These are phyloP conservation scores for Polyommatus icarus DNA, from an alignment of 2,888 invertebrate genomes.

Conservation along the genomic window DNA sequence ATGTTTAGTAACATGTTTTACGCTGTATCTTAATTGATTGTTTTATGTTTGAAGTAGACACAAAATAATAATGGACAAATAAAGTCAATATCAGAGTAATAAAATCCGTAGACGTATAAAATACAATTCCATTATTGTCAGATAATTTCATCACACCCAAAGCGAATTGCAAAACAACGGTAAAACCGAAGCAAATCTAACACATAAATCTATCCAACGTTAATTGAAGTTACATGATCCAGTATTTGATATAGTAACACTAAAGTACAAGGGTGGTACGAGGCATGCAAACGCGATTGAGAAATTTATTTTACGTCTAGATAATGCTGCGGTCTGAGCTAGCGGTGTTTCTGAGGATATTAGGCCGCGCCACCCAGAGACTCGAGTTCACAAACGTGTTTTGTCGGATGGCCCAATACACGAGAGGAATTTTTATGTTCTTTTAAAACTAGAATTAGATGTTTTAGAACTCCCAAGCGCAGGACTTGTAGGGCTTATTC, in stretches of 20 bases:
- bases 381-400: slow-evolving; percentile 63
- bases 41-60: not conserved
- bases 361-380: slow-evolving; percentile 62
- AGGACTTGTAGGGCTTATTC: not conserved
- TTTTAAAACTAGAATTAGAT: not conserved
- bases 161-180: slow-evolving; percentile 15
- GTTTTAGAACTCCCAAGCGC: not conserved
- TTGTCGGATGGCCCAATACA: slow-evolving; percentile 48
- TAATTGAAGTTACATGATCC: slow-evolving; percentile 28
- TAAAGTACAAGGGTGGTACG: slow-evolving; percentile 13
- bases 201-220: slow-evolving; percentile 24
- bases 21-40: not conserved
- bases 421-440: slow-evolving; percentile 32
- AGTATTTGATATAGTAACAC: slow-evolving; percentile 23
- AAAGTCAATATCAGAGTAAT: not conserved
- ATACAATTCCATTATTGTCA: not conserved
- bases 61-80: not conserved
- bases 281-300: slow-evolving; percentile 29
- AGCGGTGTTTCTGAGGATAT: slow-evolving; percentile 50
- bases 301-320: slow-evolving; percentile 26
- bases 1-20: too few species aligned
- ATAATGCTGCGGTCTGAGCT: slow-evolving; percentile 23
- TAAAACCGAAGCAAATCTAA: slow-evolving; percentile 15
- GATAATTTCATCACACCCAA: slow-evolving; percentile 4
- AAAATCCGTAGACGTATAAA: not conserved